Conservation (phyloP, 2,113 vertebrate species). For the Pipra filicauda region DNA sequence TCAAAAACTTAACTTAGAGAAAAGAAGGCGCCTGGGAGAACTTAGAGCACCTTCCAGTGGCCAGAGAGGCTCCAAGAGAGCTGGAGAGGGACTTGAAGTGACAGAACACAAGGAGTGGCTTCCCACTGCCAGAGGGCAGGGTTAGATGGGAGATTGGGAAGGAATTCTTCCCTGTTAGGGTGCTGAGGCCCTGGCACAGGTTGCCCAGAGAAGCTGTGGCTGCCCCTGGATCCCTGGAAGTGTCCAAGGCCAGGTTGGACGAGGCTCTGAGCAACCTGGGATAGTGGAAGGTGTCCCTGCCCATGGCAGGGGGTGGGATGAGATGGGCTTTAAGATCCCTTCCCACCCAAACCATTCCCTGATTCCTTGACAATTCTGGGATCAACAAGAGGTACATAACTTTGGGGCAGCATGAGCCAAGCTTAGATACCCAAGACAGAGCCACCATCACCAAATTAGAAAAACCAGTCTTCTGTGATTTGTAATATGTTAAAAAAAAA, state of each 20-base stretch:
- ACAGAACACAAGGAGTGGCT: neutral
- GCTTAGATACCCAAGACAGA: neutral
- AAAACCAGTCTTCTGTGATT: neutral
- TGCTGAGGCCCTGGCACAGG: neutral
- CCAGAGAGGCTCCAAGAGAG: neutral
- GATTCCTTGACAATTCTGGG: neutral
- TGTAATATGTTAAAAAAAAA: neutral
- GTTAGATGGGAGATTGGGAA: neutral
- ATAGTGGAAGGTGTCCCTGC: neutral
- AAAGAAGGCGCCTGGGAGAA: neutral
- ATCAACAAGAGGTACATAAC: rapidly evolving
- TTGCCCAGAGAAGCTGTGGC: neutral
- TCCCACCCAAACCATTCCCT: neutral
- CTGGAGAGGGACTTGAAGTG: neutral
- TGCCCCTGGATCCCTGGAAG: neutral
- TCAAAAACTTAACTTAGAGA: neutral
- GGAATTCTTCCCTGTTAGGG: neutral
- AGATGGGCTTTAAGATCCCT: neutral
- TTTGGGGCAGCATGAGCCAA: neutral
- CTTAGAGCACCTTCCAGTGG: neutral
- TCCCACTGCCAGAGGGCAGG: neutral
- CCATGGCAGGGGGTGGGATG: neutral
- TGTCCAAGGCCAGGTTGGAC: neutral
- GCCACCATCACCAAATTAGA: rapidly evolving
- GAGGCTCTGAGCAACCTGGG: neutral